Conservation (phyloP, 2,797 vertebrate genomes). For the Hapalemur alaotrensis region DNA sequence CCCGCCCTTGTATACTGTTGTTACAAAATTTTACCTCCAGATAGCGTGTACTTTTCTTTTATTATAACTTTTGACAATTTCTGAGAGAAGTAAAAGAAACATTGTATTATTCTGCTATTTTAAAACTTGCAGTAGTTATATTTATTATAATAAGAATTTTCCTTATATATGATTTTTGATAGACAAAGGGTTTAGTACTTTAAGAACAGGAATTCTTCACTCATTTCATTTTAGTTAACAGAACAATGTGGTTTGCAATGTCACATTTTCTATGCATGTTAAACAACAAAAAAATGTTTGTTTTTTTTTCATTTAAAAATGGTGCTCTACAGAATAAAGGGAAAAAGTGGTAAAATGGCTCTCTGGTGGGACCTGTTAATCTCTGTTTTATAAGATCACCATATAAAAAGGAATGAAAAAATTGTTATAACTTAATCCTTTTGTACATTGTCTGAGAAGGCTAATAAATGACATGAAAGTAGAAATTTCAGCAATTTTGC, state of each 20-base stretch:
- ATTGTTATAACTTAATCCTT: neutral
- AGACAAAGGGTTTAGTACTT: neutral
- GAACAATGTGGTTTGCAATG: neutral
- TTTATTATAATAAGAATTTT: neutral
- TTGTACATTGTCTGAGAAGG: neutral
- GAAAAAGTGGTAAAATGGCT: neutral
- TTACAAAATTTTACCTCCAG: neutral
- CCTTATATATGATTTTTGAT: neutral
- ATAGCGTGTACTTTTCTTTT: neutral
- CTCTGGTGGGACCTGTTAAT: neutral
- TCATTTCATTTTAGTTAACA: neutral
- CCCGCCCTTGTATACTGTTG: neutral
- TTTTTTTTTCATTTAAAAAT: neutral
- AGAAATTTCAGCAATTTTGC: constrained; percentile 61
- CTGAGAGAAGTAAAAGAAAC: neutral
- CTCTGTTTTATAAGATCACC: neutral
- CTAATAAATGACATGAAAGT: neutral
- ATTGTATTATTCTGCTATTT: neutral
- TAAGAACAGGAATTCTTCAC: neutral
- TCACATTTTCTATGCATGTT: neutral
- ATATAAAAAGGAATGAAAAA: neutral
- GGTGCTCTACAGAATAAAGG: neutral
- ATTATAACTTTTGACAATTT: neutral
- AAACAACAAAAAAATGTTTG: neutral
- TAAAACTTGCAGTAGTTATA: neutral